Conservation (phyloP, 1,140 invertebrate species). For the Pollicipes pollicipes region DNA sequence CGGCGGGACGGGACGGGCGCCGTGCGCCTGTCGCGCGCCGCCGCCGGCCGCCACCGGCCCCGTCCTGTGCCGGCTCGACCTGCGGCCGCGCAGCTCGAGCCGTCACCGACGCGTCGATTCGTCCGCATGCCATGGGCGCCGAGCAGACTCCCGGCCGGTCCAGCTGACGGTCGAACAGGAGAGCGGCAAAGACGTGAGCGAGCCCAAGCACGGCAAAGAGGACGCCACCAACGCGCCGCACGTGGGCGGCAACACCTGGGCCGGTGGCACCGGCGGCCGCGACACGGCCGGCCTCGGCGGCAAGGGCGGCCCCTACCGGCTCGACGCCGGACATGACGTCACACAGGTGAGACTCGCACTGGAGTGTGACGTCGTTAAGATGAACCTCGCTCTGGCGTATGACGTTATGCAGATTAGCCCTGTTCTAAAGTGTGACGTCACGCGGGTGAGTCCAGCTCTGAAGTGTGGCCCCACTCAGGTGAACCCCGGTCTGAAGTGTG, state of each 20-base stretch:
- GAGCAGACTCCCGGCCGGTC: constrained; percentile 23
- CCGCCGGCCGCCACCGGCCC: no score
- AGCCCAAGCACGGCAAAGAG: constrained; percentile 80
- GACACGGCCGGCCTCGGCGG: constrained; percentile 88
- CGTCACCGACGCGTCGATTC: no score
- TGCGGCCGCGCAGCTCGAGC: no score
- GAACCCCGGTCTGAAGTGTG: background rate
- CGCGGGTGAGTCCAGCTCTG: no score
- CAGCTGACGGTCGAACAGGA: constrained; percentile 52
- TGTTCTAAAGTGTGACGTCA: background rate
- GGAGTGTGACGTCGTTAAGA: background rate
- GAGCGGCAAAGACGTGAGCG: constrained; percentile 50
- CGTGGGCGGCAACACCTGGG: constrained; percentile 91
- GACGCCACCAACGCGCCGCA: constrained; percentile 76
- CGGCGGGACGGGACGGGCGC: no score
- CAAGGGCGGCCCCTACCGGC: constrained; percentile 72
- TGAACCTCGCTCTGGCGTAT: background rate
- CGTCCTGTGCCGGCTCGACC: no score
- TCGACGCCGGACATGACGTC: constrained; percentile 83
- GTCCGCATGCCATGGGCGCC: no score
- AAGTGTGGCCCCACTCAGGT: no score
- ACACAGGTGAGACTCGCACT: constrained; percentile 21
- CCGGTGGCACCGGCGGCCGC: constrained; percentile 70
- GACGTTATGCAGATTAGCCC: background rate
- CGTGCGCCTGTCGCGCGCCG: no score